A percentile compares a stretch with the other conserved stretches of the same genome.
These are phyloP conservation scores for Diphyllodes magnificus DNA, from an alignment of 2,113 vertebrate genomes.

Conservation along the genomic window DNA sequence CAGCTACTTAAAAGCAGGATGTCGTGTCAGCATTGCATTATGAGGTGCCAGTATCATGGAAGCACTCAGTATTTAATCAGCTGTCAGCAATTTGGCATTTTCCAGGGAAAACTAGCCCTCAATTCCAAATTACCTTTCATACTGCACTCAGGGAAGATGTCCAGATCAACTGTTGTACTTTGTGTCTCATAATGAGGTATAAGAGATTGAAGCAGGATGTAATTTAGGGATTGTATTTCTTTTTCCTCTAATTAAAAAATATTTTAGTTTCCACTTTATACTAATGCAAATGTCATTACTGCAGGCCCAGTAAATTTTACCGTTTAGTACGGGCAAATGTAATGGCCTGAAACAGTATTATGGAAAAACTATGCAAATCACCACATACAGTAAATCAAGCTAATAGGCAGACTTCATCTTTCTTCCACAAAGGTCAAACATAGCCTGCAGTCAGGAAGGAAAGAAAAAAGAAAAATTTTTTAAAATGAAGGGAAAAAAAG, in stretches of 20 bases:
- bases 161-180: neutral
- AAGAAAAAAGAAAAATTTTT: neutral
- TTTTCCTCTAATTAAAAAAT: slow-evolving; percentile 3
- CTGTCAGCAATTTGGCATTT: neutral
- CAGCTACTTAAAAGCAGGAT: neutral
- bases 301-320: slow-evolving; percentile 12
- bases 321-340: slow-evolving; percentile 19
- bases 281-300: slow-evolving; percentile 12
- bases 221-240: neutral
- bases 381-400: slow-evolving; percentile 48
- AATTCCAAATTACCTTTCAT: neutral
- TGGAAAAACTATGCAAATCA: slow-evolving; percentile 67
- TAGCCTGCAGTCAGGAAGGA: neutral
- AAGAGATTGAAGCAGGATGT: neutral
- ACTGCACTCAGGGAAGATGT: neutral
- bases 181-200: neutral
- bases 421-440: neutral
- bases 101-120: neutral
- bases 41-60: neutral
- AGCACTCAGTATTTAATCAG: neutral
- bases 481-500: neutral
- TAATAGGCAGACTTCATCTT: slow-evolving; percentile 48
- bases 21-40: neutral
- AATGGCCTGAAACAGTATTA: slow-evolving; percentile 67
- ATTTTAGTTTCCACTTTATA: slow-evolving; percentile 10